phyloP scores from a whole-genome alignment of 64 coral and sea anemone species.

The Montipora sp. region DNA sequence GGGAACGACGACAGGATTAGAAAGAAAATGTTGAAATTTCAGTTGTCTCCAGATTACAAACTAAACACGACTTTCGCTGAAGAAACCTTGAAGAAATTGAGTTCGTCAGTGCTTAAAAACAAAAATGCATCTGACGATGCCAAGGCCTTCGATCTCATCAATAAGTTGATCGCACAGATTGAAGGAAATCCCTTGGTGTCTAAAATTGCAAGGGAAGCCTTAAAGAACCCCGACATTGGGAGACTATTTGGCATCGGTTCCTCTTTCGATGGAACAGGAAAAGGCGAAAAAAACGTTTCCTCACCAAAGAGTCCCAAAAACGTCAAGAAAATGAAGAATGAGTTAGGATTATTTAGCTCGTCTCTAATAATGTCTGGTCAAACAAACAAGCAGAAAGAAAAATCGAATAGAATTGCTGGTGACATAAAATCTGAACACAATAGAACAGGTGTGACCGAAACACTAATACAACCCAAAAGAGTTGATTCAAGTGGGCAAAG shows the following conservation, averaged over 20 bases:
- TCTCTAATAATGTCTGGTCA: background rate
- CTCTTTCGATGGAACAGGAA: background rate
- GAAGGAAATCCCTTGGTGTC: conserved; percentile 36
- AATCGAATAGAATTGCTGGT: background rate
- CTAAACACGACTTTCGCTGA: background rate
- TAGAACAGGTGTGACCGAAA: background rate
- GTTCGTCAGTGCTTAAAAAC: background rate
- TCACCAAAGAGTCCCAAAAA: background rate
- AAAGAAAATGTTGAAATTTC: background rate
- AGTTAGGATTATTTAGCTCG: background rate
- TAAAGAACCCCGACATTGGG: conserved; percentile 44
- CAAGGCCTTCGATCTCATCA: background rate
- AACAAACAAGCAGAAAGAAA: background rate
- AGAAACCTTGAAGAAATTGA: background rate
- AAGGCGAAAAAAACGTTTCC: background rate
- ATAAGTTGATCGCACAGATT: conserved; percentile 21
- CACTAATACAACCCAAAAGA: background rate
- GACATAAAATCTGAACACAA: no score
- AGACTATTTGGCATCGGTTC: conserved; percentile 47
- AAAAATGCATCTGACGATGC: background rate
- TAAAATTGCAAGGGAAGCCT: conserved; percentile 50
- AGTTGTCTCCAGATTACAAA: background rate
- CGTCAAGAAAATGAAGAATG: background rate
- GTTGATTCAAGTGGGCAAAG: no score
- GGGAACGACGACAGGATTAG: background rate